Evolutionary conservation across 2,888 invertebrate genomes (phyloP).

Genomic region (Drosophila ezoana): DNA sequence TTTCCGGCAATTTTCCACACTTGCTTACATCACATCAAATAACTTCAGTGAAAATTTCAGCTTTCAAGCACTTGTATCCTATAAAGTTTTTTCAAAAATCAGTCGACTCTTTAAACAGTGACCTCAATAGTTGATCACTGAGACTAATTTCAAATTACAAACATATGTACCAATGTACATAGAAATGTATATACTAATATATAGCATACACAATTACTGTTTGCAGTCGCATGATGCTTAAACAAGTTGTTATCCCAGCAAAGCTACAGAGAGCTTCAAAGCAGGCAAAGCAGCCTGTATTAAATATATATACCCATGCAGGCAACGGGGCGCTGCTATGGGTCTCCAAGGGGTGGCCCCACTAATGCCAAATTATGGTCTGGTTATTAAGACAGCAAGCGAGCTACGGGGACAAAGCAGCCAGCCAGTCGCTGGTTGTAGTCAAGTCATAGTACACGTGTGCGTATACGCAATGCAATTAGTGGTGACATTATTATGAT

Average conservation of each 20-base stretch:
- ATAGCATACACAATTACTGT: not conserved
- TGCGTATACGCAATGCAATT: conserved; percentile 80
- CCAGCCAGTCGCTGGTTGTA: conserved; percentile 12
- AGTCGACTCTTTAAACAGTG: no score
- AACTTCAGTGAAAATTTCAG: no score
- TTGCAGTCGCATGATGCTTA: conserved; percentile 13
- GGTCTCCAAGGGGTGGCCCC: conserved; percentile 15
- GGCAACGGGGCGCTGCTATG: no score
- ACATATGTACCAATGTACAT: no score
- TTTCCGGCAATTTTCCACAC: no score
- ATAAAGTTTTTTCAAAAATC: no score
- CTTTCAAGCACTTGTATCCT: no score
- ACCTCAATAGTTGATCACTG: no score
- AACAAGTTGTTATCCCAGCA: conserved; percentile 17
- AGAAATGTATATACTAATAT: no score
- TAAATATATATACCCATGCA: conserved; percentile 52
- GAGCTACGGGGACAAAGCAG: conserved; percentile 9
- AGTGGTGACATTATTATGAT: conserved; percentile 79
- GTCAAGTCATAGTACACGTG: conserved; percentile 58
- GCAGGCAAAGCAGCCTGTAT: conserved; percentile 25
- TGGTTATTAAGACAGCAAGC: conserved; percentile 41
- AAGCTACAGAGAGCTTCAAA: not conserved
- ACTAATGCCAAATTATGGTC: conserved; percentile 70
- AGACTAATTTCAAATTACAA: no score
- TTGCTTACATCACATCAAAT: no score